Evolutionary conservation across 2,888 invertebrate genomes (phyloP).

Genomic region (Andricus curvator): DNA sequence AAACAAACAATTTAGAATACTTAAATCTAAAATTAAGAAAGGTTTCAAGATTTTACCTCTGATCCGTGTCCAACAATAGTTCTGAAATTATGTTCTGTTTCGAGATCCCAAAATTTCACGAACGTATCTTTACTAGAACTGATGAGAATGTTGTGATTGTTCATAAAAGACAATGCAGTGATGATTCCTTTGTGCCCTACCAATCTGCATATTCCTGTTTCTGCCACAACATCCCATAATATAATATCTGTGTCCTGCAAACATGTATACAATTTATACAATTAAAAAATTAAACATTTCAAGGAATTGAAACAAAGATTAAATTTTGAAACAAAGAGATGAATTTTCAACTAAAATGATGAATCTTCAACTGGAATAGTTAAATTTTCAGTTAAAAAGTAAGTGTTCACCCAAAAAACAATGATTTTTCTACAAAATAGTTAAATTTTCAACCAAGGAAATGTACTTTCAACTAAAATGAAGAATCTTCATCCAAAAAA

Average conservation of each 20-base stretch:
- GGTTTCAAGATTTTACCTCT: slow-evolving; percentile 81
- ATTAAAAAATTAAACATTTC: background rate
- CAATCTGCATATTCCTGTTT: slow-evolving; percentile 92
- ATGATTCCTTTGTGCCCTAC: slow-evolving; percentile 95
- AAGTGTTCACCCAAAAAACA: too few relatives aligned
- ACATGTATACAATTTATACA: slow-evolving; percentile 27
- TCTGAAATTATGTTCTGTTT: slow-evolving; percentile 96
- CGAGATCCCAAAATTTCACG: slow-evolving; percentile 98
- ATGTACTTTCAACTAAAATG: too few relatives aligned
- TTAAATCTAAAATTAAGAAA: background rate
- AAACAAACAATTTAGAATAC: too few relatives aligned
- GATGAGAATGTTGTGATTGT: slow-evolving; percentile 84
- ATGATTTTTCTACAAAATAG: too few relatives aligned
- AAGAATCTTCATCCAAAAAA: too few relatives aligned
- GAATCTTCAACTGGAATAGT: too few relatives aligned
- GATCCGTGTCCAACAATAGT: slow-evolving; percentile 93
- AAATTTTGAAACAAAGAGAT: too few relatives aligned
- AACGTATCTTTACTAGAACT: slow-evolving; percentile 95
- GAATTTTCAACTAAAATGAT: too few relatives aligned
- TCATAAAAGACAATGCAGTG: slow-evolving; percentile 89
- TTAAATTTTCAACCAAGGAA: too few relatives aligned
- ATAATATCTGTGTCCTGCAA: slow-evolving; percentile 94
- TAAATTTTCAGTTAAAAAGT: too few relatives aligned
- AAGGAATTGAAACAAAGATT: too few relatives aligned
- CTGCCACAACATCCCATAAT: slow-evolving; percentile 96